These are phyloP conservation scores for Smittia sp. DNA, from an alignment of 2,888 invertebrate genomes.

Conservation along the genomic window DNA sequence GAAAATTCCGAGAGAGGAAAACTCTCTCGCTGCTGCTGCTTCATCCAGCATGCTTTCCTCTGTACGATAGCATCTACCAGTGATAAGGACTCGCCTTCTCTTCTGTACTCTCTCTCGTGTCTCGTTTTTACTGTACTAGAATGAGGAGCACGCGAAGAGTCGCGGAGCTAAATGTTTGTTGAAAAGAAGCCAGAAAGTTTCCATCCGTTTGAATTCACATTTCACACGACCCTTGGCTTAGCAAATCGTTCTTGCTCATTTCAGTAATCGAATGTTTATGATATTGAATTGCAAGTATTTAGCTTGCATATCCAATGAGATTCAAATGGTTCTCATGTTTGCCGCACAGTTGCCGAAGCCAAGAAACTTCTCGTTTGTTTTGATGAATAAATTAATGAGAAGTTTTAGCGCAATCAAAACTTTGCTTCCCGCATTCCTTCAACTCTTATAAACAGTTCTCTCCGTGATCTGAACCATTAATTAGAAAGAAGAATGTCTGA, in stretches of 20 bases:
- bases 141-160: not conserved
- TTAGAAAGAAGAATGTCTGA: too few species aligned
- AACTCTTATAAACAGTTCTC: not conserved
- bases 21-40: not conserved
- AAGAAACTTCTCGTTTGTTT: not conserved
- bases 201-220: too few species aligned
- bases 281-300: not conserved
- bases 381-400: not conserved
- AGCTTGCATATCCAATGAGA: not conserved
- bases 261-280: not conserved
- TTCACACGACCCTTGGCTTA: not conserved
- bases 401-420: too few species aligned
- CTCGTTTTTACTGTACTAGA: conserved; percentile 1
- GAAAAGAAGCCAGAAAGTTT: not conserved
- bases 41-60: conserved; percentile 11
- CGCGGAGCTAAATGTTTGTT: too few species aligned
- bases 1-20: conserved; percentile 2
- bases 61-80: not conserved
- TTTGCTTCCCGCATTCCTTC: too few species aligned
- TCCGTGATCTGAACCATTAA: too few species aligned
- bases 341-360: not conserved
- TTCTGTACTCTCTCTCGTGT: not conserved
- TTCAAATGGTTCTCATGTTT: not conserved
- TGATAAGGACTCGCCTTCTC: not conserved
- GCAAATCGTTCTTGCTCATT: not conserved